Conservation (phyloP, 2,113 vertebrate species). For the Misgurnus anguillicaudatus region DNA sequence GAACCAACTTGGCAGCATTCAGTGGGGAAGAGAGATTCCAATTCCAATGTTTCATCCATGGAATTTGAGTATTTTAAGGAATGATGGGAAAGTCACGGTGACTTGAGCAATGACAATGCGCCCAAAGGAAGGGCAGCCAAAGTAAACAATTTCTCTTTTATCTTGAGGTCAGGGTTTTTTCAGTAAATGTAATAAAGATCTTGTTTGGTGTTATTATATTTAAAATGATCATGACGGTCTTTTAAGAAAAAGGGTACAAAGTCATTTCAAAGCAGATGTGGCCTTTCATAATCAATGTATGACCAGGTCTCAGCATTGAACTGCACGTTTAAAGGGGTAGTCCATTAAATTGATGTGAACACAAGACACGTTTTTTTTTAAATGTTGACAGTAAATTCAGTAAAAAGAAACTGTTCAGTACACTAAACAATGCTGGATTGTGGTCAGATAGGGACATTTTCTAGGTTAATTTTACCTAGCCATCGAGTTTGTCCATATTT, state of each 20-base stretch:
- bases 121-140: constrained; percentile 50
- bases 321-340: no score
- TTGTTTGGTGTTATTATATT: neutral
- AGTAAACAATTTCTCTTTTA: constrained; percentile 57
- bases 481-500: no score
- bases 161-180: constrained; percentile 50
- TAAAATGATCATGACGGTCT: neutral
- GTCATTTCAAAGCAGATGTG: neutral
- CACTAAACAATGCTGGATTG: no score
- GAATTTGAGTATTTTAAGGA: constrained; percentile 64
- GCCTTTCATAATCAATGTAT: neutral
- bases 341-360: no score
- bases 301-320: no score
- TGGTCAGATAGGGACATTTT: no score
- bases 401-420: no score
- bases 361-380: no score
- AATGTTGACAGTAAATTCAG: no score
- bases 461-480: no score
- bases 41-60: constrained; percentile 58
- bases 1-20: constrained; percentile 64
- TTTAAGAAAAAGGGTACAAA: neutral
- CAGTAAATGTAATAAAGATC: constrained; percentile 12
- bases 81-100: constrained; percentile 59
- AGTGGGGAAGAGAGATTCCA: constrained; percentile 64
- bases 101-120: constrained; percentile 63